A percentile compares a stretch with the other conserved stretches of the same genome.
Evolutionary conservation across 2,797 vertebrate genomes (phyloP).

Genomic region (Pteronotus mesoamericanus): DNA sequence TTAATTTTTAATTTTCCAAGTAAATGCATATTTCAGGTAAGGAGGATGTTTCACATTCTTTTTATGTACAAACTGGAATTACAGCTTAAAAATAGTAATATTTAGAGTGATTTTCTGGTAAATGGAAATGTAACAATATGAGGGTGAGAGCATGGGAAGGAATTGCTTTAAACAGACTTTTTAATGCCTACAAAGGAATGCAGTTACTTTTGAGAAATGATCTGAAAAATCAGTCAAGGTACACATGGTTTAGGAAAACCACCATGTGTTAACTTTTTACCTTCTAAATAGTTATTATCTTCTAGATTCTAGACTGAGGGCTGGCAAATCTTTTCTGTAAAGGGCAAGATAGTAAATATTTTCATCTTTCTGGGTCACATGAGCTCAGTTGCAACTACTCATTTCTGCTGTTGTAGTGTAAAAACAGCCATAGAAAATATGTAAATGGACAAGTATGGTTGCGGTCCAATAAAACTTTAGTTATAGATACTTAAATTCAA

Average conservation of each 20-base stretch:
- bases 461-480: background rate
- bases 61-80: background rate
- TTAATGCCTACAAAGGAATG: background rate
- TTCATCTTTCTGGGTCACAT: background rate
- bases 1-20: background rate
- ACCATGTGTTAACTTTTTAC: background rate
- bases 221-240: background rate
- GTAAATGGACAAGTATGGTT: background rate
- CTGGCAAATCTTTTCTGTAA: background rate
- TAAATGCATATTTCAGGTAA: background rate
- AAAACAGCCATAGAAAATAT: background rate
- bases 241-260: background rate
- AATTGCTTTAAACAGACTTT: background rate
- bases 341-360: background rate
- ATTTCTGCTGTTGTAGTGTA: background rate
- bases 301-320: background rate
- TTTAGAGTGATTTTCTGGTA: background rate
- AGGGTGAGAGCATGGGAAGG: background rate
- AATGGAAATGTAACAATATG: constrained; percentile 7
- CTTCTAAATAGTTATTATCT: background rate
- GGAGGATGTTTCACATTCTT: background rate
- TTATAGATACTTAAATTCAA: background rate
- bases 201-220: background rate
- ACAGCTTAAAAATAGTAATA: background rate
- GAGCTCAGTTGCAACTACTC: background rate